Conservation (phyloP, 2,113 vertebrate genomes). For the Mus spicilegus region DNA sequence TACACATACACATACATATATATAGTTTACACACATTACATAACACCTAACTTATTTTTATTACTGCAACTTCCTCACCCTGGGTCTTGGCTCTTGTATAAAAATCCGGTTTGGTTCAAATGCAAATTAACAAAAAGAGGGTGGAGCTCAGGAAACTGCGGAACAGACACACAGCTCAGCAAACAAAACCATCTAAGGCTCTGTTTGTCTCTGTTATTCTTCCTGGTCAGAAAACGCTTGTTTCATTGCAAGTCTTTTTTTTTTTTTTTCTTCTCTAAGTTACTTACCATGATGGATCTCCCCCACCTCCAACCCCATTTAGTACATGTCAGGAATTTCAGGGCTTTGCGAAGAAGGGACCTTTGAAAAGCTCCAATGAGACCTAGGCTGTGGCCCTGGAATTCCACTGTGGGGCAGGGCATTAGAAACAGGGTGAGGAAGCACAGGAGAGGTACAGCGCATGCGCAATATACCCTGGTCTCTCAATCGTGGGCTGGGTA, state of each 20-base stretch:
- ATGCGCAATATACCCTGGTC: neutral
- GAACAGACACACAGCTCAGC: neutral
- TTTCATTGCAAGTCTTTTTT: conserved; percentile 12
- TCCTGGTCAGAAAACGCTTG: conserved; percentile 28
- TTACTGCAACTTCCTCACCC: conserved; percentile 4
- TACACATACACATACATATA: no score
- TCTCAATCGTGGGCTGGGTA: neutral
- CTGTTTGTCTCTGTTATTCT: conserved; percentile 25
- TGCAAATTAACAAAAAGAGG: neutral
- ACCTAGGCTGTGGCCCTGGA: neutral
- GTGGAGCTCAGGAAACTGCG: neutral
- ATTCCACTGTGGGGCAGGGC: neutral
- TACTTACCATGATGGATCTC: conserved; percentile 3
- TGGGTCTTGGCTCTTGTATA: neutral
- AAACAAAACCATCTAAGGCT: neutral
- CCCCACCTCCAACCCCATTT: neutral
- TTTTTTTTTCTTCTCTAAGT: neutral
- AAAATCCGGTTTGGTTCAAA: neutral
- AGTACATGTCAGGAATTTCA: conserved; percentile 1
- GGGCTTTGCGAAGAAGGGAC: neutral
- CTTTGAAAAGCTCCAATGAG: neutral
- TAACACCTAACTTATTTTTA: neutral
- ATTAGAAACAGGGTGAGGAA: neutral
- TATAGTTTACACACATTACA: neutral
- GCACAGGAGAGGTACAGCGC: neutral